Base-by-base conservation (phyloP, 2,888 invertebrate species). In the Scrobipalpa costella region DNA sequence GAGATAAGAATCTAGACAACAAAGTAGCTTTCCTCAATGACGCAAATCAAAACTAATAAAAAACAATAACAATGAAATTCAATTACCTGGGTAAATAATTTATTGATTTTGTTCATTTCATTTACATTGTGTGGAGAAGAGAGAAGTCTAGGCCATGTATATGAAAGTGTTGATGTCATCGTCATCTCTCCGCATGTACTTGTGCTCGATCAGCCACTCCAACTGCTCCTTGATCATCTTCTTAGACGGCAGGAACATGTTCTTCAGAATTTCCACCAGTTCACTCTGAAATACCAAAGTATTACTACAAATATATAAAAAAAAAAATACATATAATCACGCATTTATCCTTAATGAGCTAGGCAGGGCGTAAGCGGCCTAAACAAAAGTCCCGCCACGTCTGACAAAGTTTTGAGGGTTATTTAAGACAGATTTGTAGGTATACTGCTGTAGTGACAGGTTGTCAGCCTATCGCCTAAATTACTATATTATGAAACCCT, bases 181-280 rank as follows among this genome's bases (percentile, higher is more conserved):
- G 77, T 98, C 98, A 83, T 99, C 98, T 73, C 99, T 94, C 67
- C 95, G 93, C 96, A 99, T 98, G 86, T 99, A 99, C 86, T 98
- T 98, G 87, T 99, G 98, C 90, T 99, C 99, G 70, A 99, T 99
- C 55, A 99, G 94, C 99, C 99, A 99, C 87, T 99, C 99, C 62
- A 99, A 94, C 90, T 99, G 99, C 89, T 99, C 99, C 88, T 99
- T 99, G 75, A 99, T 99, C 96, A 99, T 97, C 90, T 99, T 99
- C 88, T 98, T 98, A 68, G 98, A 98, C 33, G 99, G 99, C 80
- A 99, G 92, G 93, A 99, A 99, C 98, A 99, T 99, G 83, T 99
- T 98, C 91, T 99, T 99, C 75, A 99, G 92, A 81, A 99, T 98
- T 90, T 99, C 99, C 17, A 99, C 96, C 65, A 99, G 93, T 92